These are phyloP conservation scores for Idaea straminata DNA, from an alignment of 2,888 invertebrate genomes.

Conservation along the genomic window DNA sequence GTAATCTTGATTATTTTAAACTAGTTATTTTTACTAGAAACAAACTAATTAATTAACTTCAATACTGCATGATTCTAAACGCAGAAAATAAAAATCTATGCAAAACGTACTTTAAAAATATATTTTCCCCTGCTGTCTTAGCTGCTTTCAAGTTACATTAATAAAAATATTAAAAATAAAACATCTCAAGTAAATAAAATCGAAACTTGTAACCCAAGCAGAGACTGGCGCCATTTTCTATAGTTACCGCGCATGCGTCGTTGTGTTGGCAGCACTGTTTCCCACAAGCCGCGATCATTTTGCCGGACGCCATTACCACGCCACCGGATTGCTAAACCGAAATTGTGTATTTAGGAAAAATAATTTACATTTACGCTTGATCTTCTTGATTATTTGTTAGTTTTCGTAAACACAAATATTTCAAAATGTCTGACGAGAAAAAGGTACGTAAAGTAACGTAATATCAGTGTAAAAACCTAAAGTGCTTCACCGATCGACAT, in stretches of 20 bases:
- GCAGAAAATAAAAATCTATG: too few relatives aligned
- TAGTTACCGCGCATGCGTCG: constrained; percentile 48
- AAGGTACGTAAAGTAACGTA: constrained; percentile 75
- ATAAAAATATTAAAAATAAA: background rate
- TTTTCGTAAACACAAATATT: constrained; percentile 46
- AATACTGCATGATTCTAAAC: too few relatives aligned
- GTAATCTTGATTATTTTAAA: background rate
- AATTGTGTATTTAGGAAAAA: constrained; percentile 59
- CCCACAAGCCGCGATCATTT: constrained; percentile 62
- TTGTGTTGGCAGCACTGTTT: constrained; percentile 69
- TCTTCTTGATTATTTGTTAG: constrained; percentile 48
- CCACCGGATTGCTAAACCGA: constrained; percentile 67
- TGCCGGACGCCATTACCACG: constrained; percentile 77
- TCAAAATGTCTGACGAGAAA: constrained; percentile 83
- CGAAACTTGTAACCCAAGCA: constrained; percentile 33
- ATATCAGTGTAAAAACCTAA: constrained; percentile 50
- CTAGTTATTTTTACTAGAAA: too few relatives aligned
- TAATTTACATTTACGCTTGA: constrained; percentile 41
- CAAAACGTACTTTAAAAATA: too few relatives aligned
- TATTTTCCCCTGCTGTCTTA: too few relatives aligned
- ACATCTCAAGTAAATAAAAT: background rate
- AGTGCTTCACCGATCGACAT: constrained; percentile 57
- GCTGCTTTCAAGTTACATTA: too few relatives aligned
- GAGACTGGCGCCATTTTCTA: constrained; percentile 64
- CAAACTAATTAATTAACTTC: too few relatives aligned